Evolutionary conservation across 2,113 vertebrate genomes (phyloP).

Genomic region (Calidris pugnax): DNA sequence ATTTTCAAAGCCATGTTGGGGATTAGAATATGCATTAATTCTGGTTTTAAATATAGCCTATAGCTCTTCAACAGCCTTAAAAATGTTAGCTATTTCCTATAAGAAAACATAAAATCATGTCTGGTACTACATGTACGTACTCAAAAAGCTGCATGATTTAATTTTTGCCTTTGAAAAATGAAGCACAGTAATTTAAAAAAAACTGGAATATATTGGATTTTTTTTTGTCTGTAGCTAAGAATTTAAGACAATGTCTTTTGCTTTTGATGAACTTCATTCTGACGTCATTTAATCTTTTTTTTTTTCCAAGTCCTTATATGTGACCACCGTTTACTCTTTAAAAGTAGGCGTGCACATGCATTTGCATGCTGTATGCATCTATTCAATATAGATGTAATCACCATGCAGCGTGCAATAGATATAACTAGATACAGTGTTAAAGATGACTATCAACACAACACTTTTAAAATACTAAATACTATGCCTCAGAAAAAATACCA

Average conservation of each 20-base stretch:
- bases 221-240: neutral
- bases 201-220: neutral
- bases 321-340: neutral
- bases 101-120: neutral
- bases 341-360: neutral
- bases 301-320: neutral
- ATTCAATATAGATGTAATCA: neutral
- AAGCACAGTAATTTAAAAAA: neutral
- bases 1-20: neutral
- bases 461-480: neutral
- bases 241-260: neutral
- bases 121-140: neutral
- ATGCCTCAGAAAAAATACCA: neutral
- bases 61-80: neutral
- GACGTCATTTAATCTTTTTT: neutral
- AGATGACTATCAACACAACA: neutral
- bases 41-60: neutral
- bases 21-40: slow-evolving; percentile 7
- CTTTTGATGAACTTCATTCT: neutral
- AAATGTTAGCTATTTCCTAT: neutral
- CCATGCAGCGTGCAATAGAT: neutral
- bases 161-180: neutral
- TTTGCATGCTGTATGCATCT: neutral
- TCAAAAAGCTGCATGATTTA: neutral
- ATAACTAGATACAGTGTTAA: neutral